Base-by-base conservation (phyloP, 2,797 vertebrate species). In the Myripristis jacobus region DNA sequence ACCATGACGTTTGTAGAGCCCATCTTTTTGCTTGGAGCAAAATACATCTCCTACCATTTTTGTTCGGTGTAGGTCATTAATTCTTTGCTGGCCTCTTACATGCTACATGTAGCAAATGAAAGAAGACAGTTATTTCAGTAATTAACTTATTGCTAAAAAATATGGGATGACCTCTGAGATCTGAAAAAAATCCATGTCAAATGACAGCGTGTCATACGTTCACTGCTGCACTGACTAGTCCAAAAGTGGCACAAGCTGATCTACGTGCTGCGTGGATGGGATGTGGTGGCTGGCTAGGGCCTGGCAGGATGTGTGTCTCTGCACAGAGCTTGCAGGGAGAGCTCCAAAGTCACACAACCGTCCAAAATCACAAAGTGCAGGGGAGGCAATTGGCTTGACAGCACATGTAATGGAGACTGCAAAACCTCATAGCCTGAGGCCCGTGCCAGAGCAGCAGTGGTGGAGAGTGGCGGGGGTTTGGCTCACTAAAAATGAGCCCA, bases 311-410 rank as follows among this genome's bases (percentile, higher is more conserved):
- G 77, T 83, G 75, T 47, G 77, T 73, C 68, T 83, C 72, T 77
- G 74, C 62, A 72, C 73, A 16, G 53, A 25, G 44, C 54, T 79
- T 36, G 70, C 74, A 80, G 59, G 70, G 73, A 79, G 60, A 67
- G 73, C 73, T 82, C 82, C 76, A 75, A 44, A 77, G 69, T 69
- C 79, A 72, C 75, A 81, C 75, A 80, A 67, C 57, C 62, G 24
- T 83, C 81, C 85, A 85, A 80, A 81, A 81, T 88, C 81, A 62
- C 84, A 87, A 85, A 83, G 79, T 70, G 80, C 80, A 82, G 66
- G 44, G 73, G 79, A 82, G 80, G 89, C 83, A 86, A 89, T 90
- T 90, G 89, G 79, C 81, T 74, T 89, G 87, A 91, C 85, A 90
- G 85, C 67, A 67, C 54, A 55, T 90, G 88, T 89, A 88, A 89